Evolutionary conservation across 2,113 vertebrate species (phyloP).

Genomic region (Naja naja): DNA sequence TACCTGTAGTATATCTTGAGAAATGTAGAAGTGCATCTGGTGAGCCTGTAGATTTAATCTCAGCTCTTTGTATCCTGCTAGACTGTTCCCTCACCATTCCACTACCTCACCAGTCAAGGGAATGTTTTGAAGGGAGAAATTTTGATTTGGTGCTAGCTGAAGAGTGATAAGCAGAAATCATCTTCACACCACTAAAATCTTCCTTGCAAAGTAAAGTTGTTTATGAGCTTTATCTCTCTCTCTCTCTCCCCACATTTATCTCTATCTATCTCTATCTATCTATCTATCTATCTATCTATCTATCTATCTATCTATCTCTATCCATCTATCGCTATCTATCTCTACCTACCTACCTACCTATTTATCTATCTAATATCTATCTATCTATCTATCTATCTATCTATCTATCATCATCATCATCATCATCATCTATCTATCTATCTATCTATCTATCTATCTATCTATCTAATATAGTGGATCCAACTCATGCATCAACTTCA

Average conservation of each 20-base stretch:
- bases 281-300: too few relatives aligned
- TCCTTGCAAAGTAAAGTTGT: background rate
- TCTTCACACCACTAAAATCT: background rate
- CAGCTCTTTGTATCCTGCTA: background rate
- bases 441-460: too few relatives aligned
- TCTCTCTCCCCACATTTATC: too few relatives aligned
- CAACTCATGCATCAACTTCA: background rate
- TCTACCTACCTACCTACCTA: too few relatives aligned
- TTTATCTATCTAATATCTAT: too few relatives aligned
- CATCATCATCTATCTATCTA: too few relatives aligned
- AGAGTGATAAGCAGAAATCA: background rate
- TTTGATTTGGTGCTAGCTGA: background rate
- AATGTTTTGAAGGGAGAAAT: background rate
- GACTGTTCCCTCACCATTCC: too few relatives aligned
- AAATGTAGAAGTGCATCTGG: background rate
- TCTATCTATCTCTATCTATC: too few relatives aligned
- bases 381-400: too few relatives aligned
- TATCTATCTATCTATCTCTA: too few relatives aligned
- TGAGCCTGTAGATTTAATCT: background rate
- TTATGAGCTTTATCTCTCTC: background rate
- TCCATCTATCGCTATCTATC: too few relatives aligned
- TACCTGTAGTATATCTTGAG: background rate
- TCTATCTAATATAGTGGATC: background rate
- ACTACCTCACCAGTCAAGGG: background rate
- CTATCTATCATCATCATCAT: too few relatives aligned